Evolutionary conservation across 1,140 invertebrate species (phyloP).

Genomic region (Drosophila kepulauana): DNA sequence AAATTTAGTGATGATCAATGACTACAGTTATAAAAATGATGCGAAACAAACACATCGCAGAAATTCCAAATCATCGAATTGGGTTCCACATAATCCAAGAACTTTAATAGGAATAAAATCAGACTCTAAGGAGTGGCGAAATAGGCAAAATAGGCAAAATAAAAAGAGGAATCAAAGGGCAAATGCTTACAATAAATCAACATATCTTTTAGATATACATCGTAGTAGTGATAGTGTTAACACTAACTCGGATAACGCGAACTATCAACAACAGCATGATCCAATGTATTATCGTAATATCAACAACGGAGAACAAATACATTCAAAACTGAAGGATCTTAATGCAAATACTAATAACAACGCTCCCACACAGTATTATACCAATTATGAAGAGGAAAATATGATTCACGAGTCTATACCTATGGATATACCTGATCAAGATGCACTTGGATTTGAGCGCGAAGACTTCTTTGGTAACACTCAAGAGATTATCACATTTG

Average conservation of each 20-base stretch:
- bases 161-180: slow-evolving; percentile 43
- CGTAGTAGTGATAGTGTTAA: slow-evolving; percentile 67
- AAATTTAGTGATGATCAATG: slow-evolving; percentile 15
- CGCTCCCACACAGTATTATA: not conserved
- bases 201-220: slow-evolving; percentile 82
- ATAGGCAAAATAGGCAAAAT: slow-evolving; percentile 5
- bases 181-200: slow-evolving; percentile 68
- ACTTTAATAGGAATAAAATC: not conserved
- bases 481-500: slow-evolving; percentile 93
- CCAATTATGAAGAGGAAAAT: slow-evolving; percentile 16
- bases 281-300: slow-evolving; percentile 68
- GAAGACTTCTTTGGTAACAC: slow-evolving; percentile 92
- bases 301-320: slow-evolving; percentile 5
- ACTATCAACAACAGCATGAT: slow-evolving; percentile 49
- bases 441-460: slow-evolving; percentile 85
- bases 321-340: not conserved
- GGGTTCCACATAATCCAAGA: not conserved
- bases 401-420: slow-evolving; percentile 5
- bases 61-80: not conserved
- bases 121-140: not conserved
- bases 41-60: not conserved
- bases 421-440: slow-evolving; percentile 32
- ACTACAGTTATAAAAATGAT: slow-evolving; percentile 18
- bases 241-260: slow-evolving; percentile 39
- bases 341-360: slow-evolving; percentile 48